These are phyloP conservation scores for Hydrolagus colliei DNA, from an alignment of 2,797 vertebrate genomes.

Conservation along the genomic window DNA sequence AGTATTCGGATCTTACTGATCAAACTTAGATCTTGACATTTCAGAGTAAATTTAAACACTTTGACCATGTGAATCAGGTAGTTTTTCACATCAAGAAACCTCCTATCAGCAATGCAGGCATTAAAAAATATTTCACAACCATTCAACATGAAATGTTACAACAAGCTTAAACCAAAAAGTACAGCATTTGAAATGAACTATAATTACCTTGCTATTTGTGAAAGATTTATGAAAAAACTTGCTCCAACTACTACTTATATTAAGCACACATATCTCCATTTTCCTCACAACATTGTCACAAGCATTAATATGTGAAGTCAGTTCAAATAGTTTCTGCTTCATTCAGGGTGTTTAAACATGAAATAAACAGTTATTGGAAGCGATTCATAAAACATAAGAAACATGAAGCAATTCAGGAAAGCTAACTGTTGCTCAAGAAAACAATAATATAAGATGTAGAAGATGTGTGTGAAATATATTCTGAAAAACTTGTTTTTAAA, in stretches of 20 bases:
- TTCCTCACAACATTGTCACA: not conserved
- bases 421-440: not conserved
- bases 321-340: not conserved
- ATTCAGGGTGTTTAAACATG: not conserved
- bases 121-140: not conserved
- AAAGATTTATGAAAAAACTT: not conserved
- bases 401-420: not conserved
- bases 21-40: not conserved
- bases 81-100: not conserved
- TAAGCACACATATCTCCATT: not conserved
- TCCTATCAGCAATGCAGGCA: not conserved
- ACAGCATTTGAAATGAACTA: not conserved
- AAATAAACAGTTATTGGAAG: conserved; percentile 3
- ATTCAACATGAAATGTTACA: not conserved
- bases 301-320: not conserved
- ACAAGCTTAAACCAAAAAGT: conserved; percentile 3
- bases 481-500: not conserved
- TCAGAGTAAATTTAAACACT: not conserved
- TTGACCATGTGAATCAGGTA: not conserved
- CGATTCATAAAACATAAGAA: not conserved
- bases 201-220: not conserved
- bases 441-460: not conserved
- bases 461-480: not conserved
- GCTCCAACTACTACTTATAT: not conserved
- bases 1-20: no score